phyloP scores from a whole-genome alignment of 1,140 invertebrate genomes.

The Paramacrobiotus metropolitanus region DNA sequence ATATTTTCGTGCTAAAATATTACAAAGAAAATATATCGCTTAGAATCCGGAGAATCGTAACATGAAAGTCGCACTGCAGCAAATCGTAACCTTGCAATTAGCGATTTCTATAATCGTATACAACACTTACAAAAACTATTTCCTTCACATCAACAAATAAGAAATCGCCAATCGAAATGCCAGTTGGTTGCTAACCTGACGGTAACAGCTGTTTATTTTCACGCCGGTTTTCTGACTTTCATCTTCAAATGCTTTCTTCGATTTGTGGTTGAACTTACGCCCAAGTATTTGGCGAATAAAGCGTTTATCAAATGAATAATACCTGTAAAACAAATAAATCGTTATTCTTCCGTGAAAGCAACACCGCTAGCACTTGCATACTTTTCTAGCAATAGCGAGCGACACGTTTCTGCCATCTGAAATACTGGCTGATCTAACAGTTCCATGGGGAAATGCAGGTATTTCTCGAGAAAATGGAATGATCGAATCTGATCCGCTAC shows the following conservation, averaged over 20 bases:
- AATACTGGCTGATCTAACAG: background rate
- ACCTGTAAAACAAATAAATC: background rate
- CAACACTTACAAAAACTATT: no score
- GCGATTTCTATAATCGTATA: no score
- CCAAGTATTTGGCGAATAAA: background rate
- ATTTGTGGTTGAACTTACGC: background rate
- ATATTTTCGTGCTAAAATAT: slow-evolving; percentile 1
- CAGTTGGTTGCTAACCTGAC: background rate
- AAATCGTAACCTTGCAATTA: no score
- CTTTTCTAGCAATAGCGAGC: background rate
- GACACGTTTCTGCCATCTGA: background rate
- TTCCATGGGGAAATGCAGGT: background rate
- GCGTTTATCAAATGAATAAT: background rate
- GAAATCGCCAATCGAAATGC: background rate
- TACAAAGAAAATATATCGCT: no score
- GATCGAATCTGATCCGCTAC: background rate
- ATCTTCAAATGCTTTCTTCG: background rate
- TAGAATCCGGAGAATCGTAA: no score
- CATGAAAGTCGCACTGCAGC: no score
- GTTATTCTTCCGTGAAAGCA: background rate
- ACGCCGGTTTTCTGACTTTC: background rate
- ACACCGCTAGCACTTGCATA: background rate
- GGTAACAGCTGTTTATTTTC: background rate
- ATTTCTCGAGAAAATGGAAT: slow-evolving; percentile 2
- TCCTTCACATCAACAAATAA: no score